phyloP scores from a whole-genome alignment of 1,140 invertebrate genomes.

The Gonioctena quinquepunctata region DNA sequence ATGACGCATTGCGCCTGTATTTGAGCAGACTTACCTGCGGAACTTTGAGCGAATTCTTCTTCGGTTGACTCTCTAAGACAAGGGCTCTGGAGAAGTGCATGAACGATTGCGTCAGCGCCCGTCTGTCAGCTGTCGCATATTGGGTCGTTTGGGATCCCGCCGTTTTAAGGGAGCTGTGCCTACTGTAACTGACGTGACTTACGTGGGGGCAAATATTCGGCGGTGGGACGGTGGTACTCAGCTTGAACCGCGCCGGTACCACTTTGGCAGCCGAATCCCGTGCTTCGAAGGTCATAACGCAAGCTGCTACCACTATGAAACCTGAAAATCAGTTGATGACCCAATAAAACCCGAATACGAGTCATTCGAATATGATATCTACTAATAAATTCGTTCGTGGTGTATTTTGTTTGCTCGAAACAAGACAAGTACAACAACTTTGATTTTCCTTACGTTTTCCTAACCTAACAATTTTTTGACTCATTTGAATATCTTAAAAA shows the following conservation, averaged over 20 bases:
- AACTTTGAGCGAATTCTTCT: slow-evolving; percentile 36
- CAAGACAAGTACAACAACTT: no score
- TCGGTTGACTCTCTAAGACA: slow-evolving; percentile 42
- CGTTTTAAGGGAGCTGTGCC: slow-evolving; percentile 44
- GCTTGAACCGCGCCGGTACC: slow-evolving; percentile 74
- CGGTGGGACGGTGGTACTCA: slow-evolving; percentile 56
- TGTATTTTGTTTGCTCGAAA: no score
- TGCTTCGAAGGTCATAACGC: slow-evolving; percentile 93
- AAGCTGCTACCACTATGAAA: slow-evolving; percentile 90
- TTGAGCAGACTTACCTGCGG: no score
- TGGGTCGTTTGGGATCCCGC: slow-evolving; percentile 40
- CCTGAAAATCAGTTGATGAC: slow-evolving; percentile 59
- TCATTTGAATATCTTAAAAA: no score
- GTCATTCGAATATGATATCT: no score
- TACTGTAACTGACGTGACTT: slow-evolving; percentile 28
- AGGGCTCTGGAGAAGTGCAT: slow-evolving; percentile 71
- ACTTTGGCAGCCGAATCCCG: slow-evolving; percentile 86
- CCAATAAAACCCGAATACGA: not conserved
- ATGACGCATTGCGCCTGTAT: no score
- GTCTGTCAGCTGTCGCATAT: slow-evolving; percentile 55
- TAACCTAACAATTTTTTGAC: no score
- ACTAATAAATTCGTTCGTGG: no score
- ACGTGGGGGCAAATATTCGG: slow-evolving; percentile 25
- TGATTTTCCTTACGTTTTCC: no score
- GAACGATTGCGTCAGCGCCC: slow-evolving; percentile 71